Evolutionary conservation across 1,140 invertebrate species (phyloP).

Genomic region (Drosophila ficusphila): DNA sequence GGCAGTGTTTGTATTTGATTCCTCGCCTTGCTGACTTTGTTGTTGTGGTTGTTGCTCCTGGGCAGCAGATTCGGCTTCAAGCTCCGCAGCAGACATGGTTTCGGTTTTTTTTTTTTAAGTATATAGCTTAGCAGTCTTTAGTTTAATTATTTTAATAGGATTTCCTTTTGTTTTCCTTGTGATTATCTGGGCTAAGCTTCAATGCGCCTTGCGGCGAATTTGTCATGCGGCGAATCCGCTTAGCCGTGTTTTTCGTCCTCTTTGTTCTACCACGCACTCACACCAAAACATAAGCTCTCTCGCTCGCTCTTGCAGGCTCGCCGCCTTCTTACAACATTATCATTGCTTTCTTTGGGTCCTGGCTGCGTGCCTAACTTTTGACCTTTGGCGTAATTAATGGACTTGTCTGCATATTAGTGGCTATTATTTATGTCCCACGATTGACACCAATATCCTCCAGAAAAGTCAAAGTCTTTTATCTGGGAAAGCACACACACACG

Average conservation of each 20-base stretch:
- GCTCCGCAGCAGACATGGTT: constrained; percentile 68
- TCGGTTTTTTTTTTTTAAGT: constrained; percentile 15
- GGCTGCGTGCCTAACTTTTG: constrained; percentile 63
- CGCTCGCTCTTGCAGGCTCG: constrained; percentile 3
- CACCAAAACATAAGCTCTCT: constrained; percentile 14
- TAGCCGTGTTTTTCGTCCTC: constrained; percentile 37
- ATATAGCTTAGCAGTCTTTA: constrained; percentile 49
- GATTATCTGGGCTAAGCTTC: constrained; percentile 7
- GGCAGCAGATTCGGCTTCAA: constrained; percentile 61
- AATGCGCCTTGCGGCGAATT: no score
- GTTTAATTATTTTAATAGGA: constrained; percentile 22
- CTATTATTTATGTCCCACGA: constrained; percentile 31
- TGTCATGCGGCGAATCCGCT: constrained; percentile 24
- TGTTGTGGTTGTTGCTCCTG: constrained; percentile 55
- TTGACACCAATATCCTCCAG: constrained; percentile 64
- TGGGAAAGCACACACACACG: constrained; percentile 61
- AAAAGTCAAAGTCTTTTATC: constrained; percentile 66
- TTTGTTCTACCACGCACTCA: constrained; percentile 40
- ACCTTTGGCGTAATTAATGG: constrained; percentile 76
- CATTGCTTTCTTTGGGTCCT: constrained; percentile 49
- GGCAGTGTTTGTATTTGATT: constrained; percentile 56
- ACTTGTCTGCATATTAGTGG: constrained; percentile 64
- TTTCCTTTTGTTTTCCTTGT: constrained; percentile 27
- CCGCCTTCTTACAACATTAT: constrained; percentile 56
- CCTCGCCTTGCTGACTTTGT: constrained; percentile 33